A percentile compares a stretch with the other conserved stretches of the same genome.
These are phyloP conservation scores for Nemotelus pantherinus DNA, from an alignment of 2,888 invertebrate species.

Conservation along the genomic window DNA sequence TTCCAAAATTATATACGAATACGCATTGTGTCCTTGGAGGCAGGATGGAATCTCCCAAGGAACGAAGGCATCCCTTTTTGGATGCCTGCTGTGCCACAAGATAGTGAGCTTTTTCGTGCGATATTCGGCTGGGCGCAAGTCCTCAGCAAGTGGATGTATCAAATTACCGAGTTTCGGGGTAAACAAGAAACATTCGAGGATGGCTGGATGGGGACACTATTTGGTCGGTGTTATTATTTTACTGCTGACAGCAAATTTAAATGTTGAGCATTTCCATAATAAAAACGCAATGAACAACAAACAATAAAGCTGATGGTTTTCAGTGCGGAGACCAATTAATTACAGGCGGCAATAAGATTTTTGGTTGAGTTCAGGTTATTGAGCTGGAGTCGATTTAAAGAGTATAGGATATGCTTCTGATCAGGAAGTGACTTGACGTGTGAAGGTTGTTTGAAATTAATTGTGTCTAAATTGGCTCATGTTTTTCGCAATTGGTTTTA, in stretches of 20 bases:
- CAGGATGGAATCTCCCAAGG: slow-evolving; percentile 5
- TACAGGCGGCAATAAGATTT: not conserved
- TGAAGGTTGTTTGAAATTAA: too few species aligned
- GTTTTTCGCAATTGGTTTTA: too few species aligned
- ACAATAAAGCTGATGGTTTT: not conserved
- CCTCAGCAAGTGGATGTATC: slow-evolving; percentile 5
- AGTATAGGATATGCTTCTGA: too few species aligned
- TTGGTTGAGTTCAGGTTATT: too few species aligned
- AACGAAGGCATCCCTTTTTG: slow-evolving; percentile 6
- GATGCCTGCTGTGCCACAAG: not conserved
- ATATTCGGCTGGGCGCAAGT: slow-evolving; percentile 6
- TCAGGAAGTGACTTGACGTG: too few species aligned
- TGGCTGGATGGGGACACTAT: not conserved
- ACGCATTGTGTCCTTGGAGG: not conserved
- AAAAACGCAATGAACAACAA: not conserved
- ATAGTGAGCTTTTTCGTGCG: slow-evolving; percentile 15
- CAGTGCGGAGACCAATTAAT: not conserved
- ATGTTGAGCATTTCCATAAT: slow-evolving; percentile 11
- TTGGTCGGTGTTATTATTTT: not conserved
- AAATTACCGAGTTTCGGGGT: not conserved
- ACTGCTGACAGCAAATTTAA: not conserved
- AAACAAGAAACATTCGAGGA: slow-evolving; percentile 5
- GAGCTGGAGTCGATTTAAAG: too few species aligned
- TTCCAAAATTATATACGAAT: not conserved
- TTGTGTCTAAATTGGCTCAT: too few species aligned